A percentile compares a stretch with the other conserved stretches of the same genome.
Conservation (phyloP, 2,797 vertebrate genomes). For the Sorex maritimensis region DNA sequence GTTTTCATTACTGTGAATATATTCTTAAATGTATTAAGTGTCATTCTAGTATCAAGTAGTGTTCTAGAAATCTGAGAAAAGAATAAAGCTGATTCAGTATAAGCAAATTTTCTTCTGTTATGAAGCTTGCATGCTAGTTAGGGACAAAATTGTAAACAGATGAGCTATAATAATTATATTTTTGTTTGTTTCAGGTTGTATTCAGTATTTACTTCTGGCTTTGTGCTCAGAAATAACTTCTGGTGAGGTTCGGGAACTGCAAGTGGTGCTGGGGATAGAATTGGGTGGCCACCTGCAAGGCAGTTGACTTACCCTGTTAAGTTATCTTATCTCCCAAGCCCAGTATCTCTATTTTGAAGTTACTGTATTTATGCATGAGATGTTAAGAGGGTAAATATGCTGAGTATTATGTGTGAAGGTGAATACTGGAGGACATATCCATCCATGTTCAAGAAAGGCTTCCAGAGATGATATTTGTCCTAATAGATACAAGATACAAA, state of each 20-base stretch:
- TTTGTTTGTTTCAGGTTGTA: too few relatives aligned
- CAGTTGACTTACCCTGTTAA: too few relatives aligned
- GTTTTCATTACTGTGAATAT: background rate
- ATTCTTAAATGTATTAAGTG: background rate
- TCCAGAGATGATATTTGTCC: background rate
- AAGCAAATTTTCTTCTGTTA: background rate
- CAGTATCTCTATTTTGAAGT: background rate
- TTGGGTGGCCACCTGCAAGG: too few relatives aligned
- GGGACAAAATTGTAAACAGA: background rate
- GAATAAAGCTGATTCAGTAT: background rate
- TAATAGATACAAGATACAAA: background rate
- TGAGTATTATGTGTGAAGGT: background rate
- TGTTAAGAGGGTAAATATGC: background rate
- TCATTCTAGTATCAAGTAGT: background rate
- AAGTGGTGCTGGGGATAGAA: too few relatives aligned
- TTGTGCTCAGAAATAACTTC: too few relatives aligned
- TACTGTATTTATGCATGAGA: background rate
- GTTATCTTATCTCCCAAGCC: too few relatives aligned
- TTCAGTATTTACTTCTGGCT: too few relatives aligned
- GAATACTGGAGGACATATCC: background rate
- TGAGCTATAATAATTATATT: background rate
- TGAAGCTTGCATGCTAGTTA: background rate
- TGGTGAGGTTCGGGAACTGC: too few relatives aligned
- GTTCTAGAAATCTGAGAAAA: background rate
- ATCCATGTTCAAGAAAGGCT: background rate